Evolutionary conservation across 2,888 invertebrate genomes (phyloP).

Genomic region (Selenia dentaria): DNA sequence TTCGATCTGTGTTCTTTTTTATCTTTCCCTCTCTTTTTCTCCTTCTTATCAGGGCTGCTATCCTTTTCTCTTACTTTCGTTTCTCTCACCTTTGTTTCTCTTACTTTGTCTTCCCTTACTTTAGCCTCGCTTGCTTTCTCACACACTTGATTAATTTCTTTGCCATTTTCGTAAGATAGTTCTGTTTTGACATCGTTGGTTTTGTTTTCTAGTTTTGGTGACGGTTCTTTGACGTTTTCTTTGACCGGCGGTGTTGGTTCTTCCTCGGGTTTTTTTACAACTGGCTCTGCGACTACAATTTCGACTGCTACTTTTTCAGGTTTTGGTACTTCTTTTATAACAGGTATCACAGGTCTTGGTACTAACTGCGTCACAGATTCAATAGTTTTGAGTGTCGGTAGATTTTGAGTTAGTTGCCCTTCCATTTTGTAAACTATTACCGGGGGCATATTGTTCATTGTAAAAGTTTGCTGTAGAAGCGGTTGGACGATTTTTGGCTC

Average conservation of each 20-base stretch:
- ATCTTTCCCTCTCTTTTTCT: constrained; percentile 58
- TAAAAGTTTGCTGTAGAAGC: constrained; percentile 31
- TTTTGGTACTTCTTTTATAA: constrained; percentile 38
- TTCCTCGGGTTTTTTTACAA: constrained; percentile 21
- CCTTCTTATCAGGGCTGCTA: constrained; percentile 40
- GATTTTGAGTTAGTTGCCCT: constrained; percentile 45
- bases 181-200: constrained; percentile 15
- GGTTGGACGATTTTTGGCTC: constrained; percentile 27
- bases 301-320: constrained; percentile 31
- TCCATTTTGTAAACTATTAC: constrained; percentile 69
- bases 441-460: constrained; percentile 50
- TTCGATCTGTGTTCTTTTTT: constrained; percentile 56
- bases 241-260: constrained; percentile 22
- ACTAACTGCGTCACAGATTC: constrained; percentile 29
- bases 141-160: constrained; percentile 20
- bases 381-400: constrained; percentile 46
- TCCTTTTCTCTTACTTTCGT: constrained; percentile 29
- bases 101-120: constrained; percentile 14
- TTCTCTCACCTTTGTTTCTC: too few relatives aligned
- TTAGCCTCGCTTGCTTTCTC: constrained; percentile 23
- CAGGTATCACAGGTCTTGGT: constrained; percentile 33
- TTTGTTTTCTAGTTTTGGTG: constrained; percentile 10
- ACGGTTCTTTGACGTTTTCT: constrained; percentile 15
- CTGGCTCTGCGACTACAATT: constrained; percentile 19
- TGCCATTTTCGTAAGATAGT: constrained; percentile 26